Base-by-base conservation (phyloP, 1,140 invertebrate species). In the Pseudomyrmex concolor region DNA sequence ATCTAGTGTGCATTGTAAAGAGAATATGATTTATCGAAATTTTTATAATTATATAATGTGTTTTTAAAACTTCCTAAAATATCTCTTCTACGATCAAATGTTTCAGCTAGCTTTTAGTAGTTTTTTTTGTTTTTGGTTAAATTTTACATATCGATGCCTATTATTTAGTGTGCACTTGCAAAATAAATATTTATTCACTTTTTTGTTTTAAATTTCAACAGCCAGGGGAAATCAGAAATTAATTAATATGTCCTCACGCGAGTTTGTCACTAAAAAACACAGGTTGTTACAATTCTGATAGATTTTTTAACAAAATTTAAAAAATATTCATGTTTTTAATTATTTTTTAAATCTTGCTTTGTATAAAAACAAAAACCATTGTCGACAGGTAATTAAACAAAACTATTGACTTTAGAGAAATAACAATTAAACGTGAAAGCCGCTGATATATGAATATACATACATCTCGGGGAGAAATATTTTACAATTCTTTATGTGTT, bases 101-200 rank as follows among this genome's bases (percentile, higher is more conserved):
- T 64, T 55, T 64, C 59, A 64, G n/a, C 57, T 64, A 64, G 51
- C 2, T 25, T 25, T 25, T 25, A 0, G 0, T 25, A 3, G 0
- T 25, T 25, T 25, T 25, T 25, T 64, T 48, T 76, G 5, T 34
- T 34, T 34, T 34, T 4, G 4, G 25, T 48, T 76, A 76, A 12
- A 76, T 76, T 76, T 76, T 17, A 54, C 48, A 34, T 54, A 76
- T 80, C 43, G 51, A 59, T 54, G 57, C 59, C n/a, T 66, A 60
- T 80, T 66, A 80, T 59, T 80, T 80, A 80, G 76, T 80, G 66
- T 60, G 59, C 70, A 80, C 66, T 66, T 22, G 50, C 54, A 80
- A 34, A 34, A 34, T 34, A 34, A 80, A 70, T 80, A 80, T 80
- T 80, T 70, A 80, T 71, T 59, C 43, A 80, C 48, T 59, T 70